Conservation (phyloP, 2,888 invertebrate genomes). For the Macropis europaea region DNA sequence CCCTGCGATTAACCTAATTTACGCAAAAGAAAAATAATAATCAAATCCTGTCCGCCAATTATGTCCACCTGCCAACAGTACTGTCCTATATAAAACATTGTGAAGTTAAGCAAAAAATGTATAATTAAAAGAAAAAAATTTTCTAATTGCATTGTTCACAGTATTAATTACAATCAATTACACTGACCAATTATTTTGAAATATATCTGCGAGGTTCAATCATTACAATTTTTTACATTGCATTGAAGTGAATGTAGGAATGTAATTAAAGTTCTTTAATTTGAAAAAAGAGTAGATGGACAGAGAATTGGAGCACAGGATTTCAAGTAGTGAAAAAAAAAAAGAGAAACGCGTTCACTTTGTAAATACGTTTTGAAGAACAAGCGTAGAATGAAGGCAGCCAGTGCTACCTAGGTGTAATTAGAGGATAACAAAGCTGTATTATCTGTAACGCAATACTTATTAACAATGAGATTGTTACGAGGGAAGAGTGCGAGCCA, state of each 20-base stretch:
- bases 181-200: no score
- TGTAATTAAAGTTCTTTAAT: no score
- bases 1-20: not conserved
- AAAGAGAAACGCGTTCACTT: constrained; percentile 1
- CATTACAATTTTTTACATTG: no score
- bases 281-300: not conserved
- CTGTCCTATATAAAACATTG: no score
- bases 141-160: no score
- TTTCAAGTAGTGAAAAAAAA: no score
- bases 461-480: constrained; percentile 45
- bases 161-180: no score
- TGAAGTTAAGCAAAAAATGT: no score
- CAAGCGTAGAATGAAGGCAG: constrained; percentile 31
- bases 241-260: no score
- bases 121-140: no score
- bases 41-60: not conserved
- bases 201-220: no score
- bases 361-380: constrained; percentile 48
- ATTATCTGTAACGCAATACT: constrained; percentile 54
- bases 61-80: no score
- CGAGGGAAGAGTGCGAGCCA: constrained; percentile 8
- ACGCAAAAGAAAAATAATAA: constrained; percentile 10
- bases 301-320: not conserved
- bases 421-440: constrained; percentile 46
- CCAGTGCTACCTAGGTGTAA: constrained; percentile 59